These are phyloP conservation scores for Blastomussa wellsi DNA, from an alignment of 92 coral and sea anemone species.

Conservation along the genomic window DNA sequence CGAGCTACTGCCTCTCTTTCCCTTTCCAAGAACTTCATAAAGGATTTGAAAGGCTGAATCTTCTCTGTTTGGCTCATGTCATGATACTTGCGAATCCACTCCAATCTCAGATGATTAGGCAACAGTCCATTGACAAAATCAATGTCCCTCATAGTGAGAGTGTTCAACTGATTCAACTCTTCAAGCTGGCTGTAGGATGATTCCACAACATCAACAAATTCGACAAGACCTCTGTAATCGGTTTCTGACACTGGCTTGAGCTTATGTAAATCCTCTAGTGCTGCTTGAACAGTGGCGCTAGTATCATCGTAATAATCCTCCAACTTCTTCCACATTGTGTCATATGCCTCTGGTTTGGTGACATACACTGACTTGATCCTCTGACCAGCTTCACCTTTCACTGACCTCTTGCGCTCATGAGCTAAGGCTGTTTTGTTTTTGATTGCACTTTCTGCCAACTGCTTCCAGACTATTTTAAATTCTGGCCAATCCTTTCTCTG, in stretches of 20 bases:
- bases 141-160: constrained; percentile 57
- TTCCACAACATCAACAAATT: constrained; percentile 68
- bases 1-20: constrained; percentile 62
- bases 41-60: constrained; percentile 53
- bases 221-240: constrained; percentile 57
- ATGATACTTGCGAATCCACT: constrained; percentile 62
- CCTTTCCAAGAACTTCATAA: constrained; percentile 69
- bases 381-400: constrained; percentile 51
- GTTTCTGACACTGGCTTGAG: constrained; percentile 52
- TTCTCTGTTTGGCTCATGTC: constrained; percentile 61
- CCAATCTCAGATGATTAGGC: constrained; percentile 56
- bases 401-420: constrained; percentile 59
- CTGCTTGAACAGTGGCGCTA: constrained; percentile 67
- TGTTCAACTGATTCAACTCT: constrained; percentile 40
- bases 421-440: constrained; percentile 55
- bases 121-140: constrained; percentile 33
- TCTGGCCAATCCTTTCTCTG: constrained; percentile 63
- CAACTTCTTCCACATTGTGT: constrained; percentile 61
- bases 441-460: constrained; percentile 50
- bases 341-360: constrained; percentile 74
- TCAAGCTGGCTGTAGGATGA: constrained; percentile 59
- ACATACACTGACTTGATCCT: constrained; percentile 63
- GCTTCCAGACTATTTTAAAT: constrained; percentile 59
- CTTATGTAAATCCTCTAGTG: constrained; percentile 53
- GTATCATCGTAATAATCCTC: constrained; percentile 62